Evolutionary conservation across 2,888 invertebrate species (phyloP).

Genomic region (Xiphydria camelus): DNA sequence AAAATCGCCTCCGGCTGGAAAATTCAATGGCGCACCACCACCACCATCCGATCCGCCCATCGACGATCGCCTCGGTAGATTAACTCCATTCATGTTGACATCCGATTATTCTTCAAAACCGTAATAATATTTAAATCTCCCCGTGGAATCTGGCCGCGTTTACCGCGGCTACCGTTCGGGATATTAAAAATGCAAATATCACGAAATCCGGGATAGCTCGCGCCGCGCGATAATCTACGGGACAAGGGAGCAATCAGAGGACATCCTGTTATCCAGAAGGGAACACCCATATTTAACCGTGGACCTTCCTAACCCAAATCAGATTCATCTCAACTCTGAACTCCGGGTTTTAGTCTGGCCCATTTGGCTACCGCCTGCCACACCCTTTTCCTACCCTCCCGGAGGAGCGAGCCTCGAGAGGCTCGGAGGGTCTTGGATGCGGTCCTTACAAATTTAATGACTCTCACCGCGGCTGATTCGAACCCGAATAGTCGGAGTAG

Average conservation of each 20-base stretch:
- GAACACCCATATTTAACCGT: constrained; percentile 43
- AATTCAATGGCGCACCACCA: not conserved
- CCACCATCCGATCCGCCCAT: constrained; percentile 3
- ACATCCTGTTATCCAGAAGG: constrained; percentile 50
- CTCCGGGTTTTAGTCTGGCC: constrained; percentile 22
- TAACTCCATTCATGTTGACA: constrained; percentile 15
- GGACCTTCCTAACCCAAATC: constrained; percentile 33
- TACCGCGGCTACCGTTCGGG: constrained; percentile 18
- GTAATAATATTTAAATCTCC: constrained; percentile 33
- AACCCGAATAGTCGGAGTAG: too few species aligned
- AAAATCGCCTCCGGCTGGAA: too few species aligned
- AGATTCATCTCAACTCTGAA: constrained; percentile 34
- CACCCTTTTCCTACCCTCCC: constrained; percentile 38
- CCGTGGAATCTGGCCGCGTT: constrained; percentile 7
- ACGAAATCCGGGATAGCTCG: constrained; percentile 28
- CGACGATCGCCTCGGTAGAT: not conserved
- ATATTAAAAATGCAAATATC: constrained; percentile 38
- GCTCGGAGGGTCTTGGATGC: not conserved
- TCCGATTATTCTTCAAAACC: constrained; percentile 15
- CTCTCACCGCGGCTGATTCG: too few species aligned
- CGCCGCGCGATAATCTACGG: constrained; percentile 36
- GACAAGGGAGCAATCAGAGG: constrained; percentile 49
- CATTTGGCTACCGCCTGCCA: constrained; percentile 49
- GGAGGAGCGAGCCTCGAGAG: constrained; percentile 9
- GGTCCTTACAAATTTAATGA: constrained; percentile 12